These are phyloP conservation scores for Ochotona curzoniae DNA, from an alignment of 2,113 vertebrate species.

Conservation along the genomic window DNA sequence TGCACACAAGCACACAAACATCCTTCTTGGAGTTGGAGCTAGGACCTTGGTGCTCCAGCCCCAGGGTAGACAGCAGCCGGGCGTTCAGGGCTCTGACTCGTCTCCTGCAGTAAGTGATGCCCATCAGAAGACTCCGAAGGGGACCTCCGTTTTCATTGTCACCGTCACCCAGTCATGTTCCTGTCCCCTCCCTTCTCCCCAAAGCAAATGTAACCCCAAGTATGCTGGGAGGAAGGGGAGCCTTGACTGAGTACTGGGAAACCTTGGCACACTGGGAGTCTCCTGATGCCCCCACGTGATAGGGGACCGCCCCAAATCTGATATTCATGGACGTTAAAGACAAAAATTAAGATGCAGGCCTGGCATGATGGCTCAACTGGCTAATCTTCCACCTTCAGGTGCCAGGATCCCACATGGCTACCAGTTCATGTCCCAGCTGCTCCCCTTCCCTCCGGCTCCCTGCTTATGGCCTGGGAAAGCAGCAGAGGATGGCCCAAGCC, in stretches of 20 bases:
- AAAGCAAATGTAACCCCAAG: not conserved
- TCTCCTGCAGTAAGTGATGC: not conserved
- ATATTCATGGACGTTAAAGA: no score
- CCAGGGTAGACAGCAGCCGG: rapidly evolving
- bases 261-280: not conserved
- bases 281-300: not conserved
- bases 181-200: not conserved
- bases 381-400: no score
- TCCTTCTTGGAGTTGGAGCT: rapidly evolving
- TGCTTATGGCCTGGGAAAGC: no score
- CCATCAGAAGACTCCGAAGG: not conserved
- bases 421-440: no score
- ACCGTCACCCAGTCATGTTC: not conserved
- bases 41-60: rapidly evolving
- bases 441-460: no score
- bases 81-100: rapidly evolving
- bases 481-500: no score
- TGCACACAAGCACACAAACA: not conserved
- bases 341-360: no score
- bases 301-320: not conserved
- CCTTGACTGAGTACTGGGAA: rapidly evolving
- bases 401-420: no score
- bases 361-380: no score
- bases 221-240: not conserved
- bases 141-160: not conserved